phyloP scores from a whole-genome alignment of 2,113 vertebrate species.

The Notiomystis cincta region DNA sequence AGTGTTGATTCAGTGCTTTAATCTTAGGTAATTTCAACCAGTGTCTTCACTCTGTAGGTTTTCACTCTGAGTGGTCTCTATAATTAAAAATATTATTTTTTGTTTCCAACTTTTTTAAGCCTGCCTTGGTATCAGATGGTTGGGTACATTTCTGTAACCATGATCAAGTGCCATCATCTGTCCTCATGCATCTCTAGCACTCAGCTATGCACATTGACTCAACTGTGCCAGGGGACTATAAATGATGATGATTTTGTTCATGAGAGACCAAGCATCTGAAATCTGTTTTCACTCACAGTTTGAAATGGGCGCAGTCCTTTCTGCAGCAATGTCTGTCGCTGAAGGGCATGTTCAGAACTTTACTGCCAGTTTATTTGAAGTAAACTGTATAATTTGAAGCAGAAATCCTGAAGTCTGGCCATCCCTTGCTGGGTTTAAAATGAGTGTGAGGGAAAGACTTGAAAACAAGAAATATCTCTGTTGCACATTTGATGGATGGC shows the following conservation, averaged over 20 bases:
- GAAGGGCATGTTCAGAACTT: not conserved
- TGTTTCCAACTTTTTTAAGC: not conserved
- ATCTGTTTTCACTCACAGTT: not conserved
- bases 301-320: not conserved
- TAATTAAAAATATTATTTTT: not conserved
- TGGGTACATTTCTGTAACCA: not conserved
- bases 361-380: not conserved
- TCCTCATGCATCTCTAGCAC: not conserved
- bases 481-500: not conserved
- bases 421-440: not conserved
- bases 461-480: not conserved
- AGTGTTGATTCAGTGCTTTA: not conserved
- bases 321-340: not conserved
- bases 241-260: not conserved
- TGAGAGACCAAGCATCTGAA: not conserved
- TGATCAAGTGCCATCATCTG: not conserved
- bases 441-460: not conserved
- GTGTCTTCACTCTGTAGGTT: not conserved
- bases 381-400: not conserved
- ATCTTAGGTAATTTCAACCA: not conserved
- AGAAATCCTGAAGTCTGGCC: not conserved
- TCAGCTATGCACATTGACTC: not conserved
- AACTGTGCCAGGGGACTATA: not conserved
- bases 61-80: not conserved
- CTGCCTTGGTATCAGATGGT: not conserved